Percentiles rank a stretch among this genome's conserved stretches.
Conservation (phyloP, 2,113 vertebrate genomes). For the Xiphophorus maculatus region DNA sequence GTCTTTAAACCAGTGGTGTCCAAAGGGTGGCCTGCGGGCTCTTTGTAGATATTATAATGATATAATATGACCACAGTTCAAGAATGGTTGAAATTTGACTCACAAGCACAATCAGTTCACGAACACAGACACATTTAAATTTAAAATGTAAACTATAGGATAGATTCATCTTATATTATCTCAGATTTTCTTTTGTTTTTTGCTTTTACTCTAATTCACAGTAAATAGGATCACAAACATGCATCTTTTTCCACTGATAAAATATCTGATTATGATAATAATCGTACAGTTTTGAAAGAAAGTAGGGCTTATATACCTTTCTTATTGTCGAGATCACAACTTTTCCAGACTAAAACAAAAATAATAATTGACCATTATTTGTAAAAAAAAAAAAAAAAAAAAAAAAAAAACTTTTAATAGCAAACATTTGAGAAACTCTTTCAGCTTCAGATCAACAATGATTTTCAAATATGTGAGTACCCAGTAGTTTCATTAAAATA, state of each 20-base stretch:
- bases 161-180: neutral
- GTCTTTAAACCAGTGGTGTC: no score
- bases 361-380: no score
- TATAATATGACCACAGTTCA: neutral
- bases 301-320: no score
- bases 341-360: no score
- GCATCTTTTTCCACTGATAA: neutral
- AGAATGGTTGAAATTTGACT: neutral
- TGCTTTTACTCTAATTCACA: neutral
- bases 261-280: no score
- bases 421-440: neutral
- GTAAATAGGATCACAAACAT: neutral
- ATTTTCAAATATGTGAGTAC: neutral
- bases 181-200: neutral
- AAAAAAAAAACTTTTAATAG: neutral
- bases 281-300: no score
- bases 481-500: neutral
- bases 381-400: no score
- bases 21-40: no score
- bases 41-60: neutral
- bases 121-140: neutral
- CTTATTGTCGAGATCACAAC: no score
- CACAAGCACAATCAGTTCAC: neutral
- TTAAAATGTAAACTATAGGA: neutral
- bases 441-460: neutral